phyloP scores from a whole-genome alignment of 2,888 invertebrate genomes.

The Ormyrus nitidulus region DNA sequence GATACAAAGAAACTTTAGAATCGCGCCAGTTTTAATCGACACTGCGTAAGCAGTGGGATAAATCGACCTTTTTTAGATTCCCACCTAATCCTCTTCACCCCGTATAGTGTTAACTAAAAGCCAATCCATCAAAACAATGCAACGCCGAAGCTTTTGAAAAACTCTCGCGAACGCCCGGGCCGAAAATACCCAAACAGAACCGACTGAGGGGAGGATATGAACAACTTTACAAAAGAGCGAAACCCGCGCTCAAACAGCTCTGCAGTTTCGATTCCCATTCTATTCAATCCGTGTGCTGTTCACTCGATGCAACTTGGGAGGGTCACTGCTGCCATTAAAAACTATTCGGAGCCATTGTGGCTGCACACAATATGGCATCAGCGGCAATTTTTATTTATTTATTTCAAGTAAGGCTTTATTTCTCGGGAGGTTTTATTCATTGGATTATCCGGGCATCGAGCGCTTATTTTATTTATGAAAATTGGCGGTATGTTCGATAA shows the following conservation, averaged over 20 bases:
- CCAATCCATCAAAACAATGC: slow-evolving; percentile 6
- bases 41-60: no score
- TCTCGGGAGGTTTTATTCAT: no score
- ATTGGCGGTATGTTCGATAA: no score
- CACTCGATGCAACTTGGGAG: not conserved
- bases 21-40: no score
- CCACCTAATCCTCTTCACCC: slow-evolving; percentile 2
- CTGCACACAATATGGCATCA: no score
- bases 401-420: no score
- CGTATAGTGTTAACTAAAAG: slow-evolving; percentile 13
- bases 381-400: no score
- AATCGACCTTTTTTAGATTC: not conserved
- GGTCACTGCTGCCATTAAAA: slow-evolving; percentile 1
- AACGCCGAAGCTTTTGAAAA: slow-evolving; percentile 1
- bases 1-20: no score
- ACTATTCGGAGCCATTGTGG: not conserved
- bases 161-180: not conserved
- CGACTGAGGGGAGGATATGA: no score
- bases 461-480: no score
- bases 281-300: not conserved
- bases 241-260: no score
- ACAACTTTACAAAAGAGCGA: slow-evolving; percentile 3
- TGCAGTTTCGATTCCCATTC: not conserved
- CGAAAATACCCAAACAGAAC: not conserved
- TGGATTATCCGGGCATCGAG: no score